Base-by-base conservation (phyloP, 2,888 invertebrate genomes). In the Lottia gigantea region DNA sequence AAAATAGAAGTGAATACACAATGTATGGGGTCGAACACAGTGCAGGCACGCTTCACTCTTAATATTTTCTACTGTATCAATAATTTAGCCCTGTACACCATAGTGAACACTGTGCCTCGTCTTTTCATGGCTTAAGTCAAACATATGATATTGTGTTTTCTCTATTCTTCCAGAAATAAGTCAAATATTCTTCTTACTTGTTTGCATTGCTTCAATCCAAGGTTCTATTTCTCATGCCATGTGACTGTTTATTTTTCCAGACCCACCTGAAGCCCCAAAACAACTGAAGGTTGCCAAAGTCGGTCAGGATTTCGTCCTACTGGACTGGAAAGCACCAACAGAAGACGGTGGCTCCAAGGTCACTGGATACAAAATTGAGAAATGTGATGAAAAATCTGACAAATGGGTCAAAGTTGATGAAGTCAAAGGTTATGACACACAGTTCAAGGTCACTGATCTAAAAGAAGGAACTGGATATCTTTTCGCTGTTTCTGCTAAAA, bases 401-500 rank as follows among this genome's bases (percentile, higher is more conserved):
- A 64, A 71, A n/a, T 76, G 74, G 73, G 61, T 69, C 40, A 74
- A 66, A 46, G 68, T 74, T n/a, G 71, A 45, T 14, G 68, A 68
- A n/a, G 62, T 73, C 46, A 72, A 72, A 49, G 64, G 67, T 19
- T 71, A 67, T 25, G 75, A 75, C 61, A 71, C 70, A 19, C 62
- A 46, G 16, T 80, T 73, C 76, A 78, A 75, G 12, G 74, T 82
- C 25, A 47, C 66, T 12, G 73, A 73, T 4, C 78, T 87, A 61
- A 75, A 78, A 63, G 80, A 82, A 11, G 83, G 83, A 47, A 80
- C 76, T 19, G 80, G 94, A 82, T 96, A 96, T 85, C 92, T 94
- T 90, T 95, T 96, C 91, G 91, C 95, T 76, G 92, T 96, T 23
- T 92, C 93, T 82, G 95, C 95, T 0, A 92, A 93, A 79, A 96